Evolutionary conservation across 2,797 vertebrate species (phyloP), one percentile per base, ranked within the genome.

Genomic region (Neostethus bicornis): DNA sequence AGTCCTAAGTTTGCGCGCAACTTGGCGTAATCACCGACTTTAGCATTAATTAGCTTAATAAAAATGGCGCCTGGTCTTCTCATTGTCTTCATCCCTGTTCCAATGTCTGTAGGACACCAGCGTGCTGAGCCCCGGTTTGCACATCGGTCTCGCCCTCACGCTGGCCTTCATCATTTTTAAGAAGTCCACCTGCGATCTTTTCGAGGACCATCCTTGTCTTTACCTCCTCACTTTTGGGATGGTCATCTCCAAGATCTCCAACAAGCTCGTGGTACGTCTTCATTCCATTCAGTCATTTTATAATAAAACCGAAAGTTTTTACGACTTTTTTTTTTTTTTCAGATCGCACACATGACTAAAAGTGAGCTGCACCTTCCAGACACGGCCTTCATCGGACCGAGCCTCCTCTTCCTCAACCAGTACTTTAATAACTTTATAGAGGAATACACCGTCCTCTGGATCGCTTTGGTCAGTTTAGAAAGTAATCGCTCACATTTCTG

Each of bases 81-180:
- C n/a, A n/a, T n/a, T n/a, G n/a, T n/a, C n/a, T n/a, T n/a, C n/a
- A n/a, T n/a, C n/a, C n/a, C n/a, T n/a, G n/a, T n/a, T n/a, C n/a
- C n/a, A n/a, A n/a, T n/a, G n/a, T n/a, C n/a, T n/a, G n/a, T 70
- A 99, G 97, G 97, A 98, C 83, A 99, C 97, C 39, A 98, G 97
- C 55, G 97, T 99, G 65, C 86, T 99, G 74, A 94, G 89, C 72
- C 97, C 97, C 34, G 95, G 95, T 46, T 61, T 96, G 55, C 96
- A 98, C 86, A 95, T 99, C 66, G 91, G 95, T 65, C 90, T 99
- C 45, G 87, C 96, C 79, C 92, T 99, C 59, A 87, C 91, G 2
- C 47, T 98, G 85, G 97, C 96, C 66, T 83, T 95, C 91, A 92
- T 96, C 85, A 98, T 99, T 77, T 98, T 95, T 85, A 97, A 98